These are phyloP conservation scores for Drosophila flavopinicola DNA, from an alignment of 2,888 invertebrate species.

Conservation along the genomic window DNA sequence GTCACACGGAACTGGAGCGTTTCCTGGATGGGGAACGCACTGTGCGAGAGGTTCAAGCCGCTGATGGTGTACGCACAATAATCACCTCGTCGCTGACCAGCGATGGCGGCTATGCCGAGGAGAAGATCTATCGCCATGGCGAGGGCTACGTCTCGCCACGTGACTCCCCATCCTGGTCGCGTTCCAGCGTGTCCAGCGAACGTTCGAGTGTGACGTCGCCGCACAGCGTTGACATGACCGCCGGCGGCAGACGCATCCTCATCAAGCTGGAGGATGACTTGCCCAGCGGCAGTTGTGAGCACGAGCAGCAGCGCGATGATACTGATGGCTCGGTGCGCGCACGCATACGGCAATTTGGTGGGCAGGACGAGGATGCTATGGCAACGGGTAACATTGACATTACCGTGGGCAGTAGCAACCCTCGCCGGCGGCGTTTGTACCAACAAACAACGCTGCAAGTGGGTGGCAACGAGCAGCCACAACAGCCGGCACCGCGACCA, in stretches of 20 bases:
- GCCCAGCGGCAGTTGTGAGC: conserved; percentile 16
- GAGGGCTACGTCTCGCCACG: conserved; percentile 81
- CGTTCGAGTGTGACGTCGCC: conserved; percentile 79
- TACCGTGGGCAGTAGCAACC: conserved; percentile 81
- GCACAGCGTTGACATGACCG: conserved; percentile 80
- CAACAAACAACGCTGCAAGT: conserved; percentile 71
- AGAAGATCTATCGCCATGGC: conserved; percentile 81
- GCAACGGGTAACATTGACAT: conserved; percentile 82
- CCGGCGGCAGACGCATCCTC: conserved; percentile 79
- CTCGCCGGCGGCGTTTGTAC: conserved; percentile 69
- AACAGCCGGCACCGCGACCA: conserved; percentile 42
- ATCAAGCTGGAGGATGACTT: conserved; percentile 80
- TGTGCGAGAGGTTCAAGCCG: conserved; percentile 86
- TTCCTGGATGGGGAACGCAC: conserved; percentile 90
- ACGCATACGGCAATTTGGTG: conserved; percentile 67
- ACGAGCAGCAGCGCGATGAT: conserved; percentile 57
- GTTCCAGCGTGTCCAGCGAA: conserved; percentile 70
- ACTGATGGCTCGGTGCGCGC: conserved; percentile 73
- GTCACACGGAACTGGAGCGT: conserved; percentile 83
- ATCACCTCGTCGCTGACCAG: conserved; percentile 82
- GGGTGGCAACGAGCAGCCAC: conserved; percentile 73
- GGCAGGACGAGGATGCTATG: conserved; percentile 69
- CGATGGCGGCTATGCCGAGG: conserved; percentile 80
- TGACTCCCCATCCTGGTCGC: conserved; percentile 71
- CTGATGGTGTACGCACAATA: conserved; percentile 82